Evolutionary conservation across 1,140 invertebrate genomes (phyloP).

Genomic region (Monochamus saltuarius): DNA sequence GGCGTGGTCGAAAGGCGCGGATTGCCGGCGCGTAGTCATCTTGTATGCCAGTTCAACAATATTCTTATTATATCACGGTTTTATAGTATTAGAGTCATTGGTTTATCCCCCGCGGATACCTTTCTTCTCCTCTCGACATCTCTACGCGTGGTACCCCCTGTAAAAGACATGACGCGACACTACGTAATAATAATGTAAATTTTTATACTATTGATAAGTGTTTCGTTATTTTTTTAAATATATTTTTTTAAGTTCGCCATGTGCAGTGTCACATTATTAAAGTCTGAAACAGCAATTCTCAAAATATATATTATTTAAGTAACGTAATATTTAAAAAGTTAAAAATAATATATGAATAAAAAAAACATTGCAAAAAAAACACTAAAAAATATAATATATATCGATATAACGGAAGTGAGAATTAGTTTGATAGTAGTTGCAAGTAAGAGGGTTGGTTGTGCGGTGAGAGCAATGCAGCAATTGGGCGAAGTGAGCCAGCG

Average conservation of each 20-base stretch:
- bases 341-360: constrained; percentile 44
- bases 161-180: constrained; percentile 44
- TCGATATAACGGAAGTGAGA: constrained; percentile 39
- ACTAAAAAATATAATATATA: constrained; percentile 42
- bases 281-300: constrained; percentile 54
- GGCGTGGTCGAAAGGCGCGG: constrained; percentile 23
- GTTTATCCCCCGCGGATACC: constrained; percentile 35
- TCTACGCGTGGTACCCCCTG: constrained; percentile 7
- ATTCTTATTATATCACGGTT: constrained; percentile 33
- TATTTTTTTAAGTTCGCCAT: constrained; percentile 50
- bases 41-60: constrained; percentile 38
- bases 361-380: constrained; percentile 37
- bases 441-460: constrained; percentile 28
- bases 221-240: constrained; percentile 50
- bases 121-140: constrained; percentile 21
- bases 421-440: constrained; percentile 31
- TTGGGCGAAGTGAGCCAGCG: not conserved
- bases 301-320: constrained; percentile 51
- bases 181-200: constrained; percentile 38
- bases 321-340: constrained; percentile 44
- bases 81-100: constrained; percentile 40
- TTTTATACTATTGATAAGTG: constrained; percentile 46
- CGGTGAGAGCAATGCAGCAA: constrained; percentile 29
- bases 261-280: constrained; percentile 48
- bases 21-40: constrained; percentile 36